Evolutionary conservation across 2,888 invertebrate genomes (phyloP).

Genomic region (Megaustenia siamemsis): DNA sequence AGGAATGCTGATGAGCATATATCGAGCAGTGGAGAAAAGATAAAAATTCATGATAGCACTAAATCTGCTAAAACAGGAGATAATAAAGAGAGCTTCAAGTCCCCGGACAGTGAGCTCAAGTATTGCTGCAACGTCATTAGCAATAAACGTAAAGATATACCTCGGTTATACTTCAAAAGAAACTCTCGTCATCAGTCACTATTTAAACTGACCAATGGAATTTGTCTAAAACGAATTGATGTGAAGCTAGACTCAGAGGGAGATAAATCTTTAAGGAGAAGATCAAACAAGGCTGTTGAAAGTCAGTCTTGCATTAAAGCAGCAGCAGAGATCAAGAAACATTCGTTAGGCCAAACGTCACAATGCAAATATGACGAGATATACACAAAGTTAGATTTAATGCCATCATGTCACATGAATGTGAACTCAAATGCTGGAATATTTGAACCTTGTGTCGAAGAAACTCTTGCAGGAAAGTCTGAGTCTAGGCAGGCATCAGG

Average conservation of each 20-base stretch:
- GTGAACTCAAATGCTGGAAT: slow-evolving; percentile 40
- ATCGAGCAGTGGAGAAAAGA: not conserved
- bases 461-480: not conserved
- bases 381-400: not conserved
- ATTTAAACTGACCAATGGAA: not conserved
- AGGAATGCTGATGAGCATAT: not conserved
- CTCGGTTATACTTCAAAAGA: not conserved
- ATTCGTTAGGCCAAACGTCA: not conserved
- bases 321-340: not conserved
- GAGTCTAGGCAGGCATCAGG: not conserved
- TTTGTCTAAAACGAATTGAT: not conserved
- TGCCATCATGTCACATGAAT: slow-evolving; percentile 21
- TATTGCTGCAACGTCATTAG: not conserved
- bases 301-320: not conserved
- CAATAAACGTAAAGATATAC: not conserved
- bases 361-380: too few species aligned
- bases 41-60: not conserved
- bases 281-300: not conserved
- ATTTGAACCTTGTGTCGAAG: not conserved
- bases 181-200: not conserved
- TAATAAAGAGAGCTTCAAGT: not conserved
- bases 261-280: not conserved
- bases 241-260: not conserved
- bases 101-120: not conserved
- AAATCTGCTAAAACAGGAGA: too few species aligned